These are phyloP conservation scores for Hemaris fuciformis DNA, from an alignment of 2,888 invertebrate genomes.

Conservation along the genomic window DNA sequence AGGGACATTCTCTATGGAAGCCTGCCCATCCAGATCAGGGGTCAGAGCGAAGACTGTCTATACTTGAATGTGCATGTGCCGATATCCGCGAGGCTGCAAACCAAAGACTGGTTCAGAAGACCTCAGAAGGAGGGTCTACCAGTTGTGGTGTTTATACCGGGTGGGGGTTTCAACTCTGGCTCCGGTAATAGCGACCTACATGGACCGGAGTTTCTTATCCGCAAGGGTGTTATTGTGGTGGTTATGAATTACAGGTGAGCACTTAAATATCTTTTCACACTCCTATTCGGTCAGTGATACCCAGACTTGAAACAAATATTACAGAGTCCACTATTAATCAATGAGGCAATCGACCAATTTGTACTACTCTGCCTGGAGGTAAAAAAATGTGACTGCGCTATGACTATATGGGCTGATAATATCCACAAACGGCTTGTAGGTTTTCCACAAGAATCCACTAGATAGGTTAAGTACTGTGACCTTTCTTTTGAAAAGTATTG, in stretches of 20 bases:
- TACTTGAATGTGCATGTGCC: neutral
- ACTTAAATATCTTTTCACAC: neutral
- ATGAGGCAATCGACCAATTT: too few species aligned
- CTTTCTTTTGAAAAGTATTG: too few species aligned
- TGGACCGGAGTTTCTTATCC: slow-evolving; percentile 17
- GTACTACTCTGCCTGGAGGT: too few species aligned
- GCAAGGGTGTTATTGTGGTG: slow-evolving; percentile 6
- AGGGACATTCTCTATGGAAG: neutral
- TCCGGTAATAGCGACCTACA: slow-evolving; percentile 8
- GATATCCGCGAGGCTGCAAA: neutral
- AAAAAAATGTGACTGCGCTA: too few species aligned
- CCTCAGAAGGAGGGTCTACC: neutral
- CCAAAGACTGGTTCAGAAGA: neutral
- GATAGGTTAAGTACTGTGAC: too few species aligned
- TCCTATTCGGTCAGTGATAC: neutral
- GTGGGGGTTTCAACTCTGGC: slow-evolving; percentile 16
- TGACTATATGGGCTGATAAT: too few species aligned
- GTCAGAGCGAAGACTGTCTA: neutral
- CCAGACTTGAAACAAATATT: too few species aligned
- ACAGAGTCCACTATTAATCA: too few species aligned
- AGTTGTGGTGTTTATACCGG: slow-evolving; percentile 7
- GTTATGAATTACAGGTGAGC: slow-evolving; percentile 11
- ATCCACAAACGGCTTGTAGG: too few species aligned
- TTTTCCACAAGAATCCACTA: too few species aligned
- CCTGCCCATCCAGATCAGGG: neutral